Conservation (phyloP, 2,888 invertebrate genomes). For the Pollenia labialis region DNA sequence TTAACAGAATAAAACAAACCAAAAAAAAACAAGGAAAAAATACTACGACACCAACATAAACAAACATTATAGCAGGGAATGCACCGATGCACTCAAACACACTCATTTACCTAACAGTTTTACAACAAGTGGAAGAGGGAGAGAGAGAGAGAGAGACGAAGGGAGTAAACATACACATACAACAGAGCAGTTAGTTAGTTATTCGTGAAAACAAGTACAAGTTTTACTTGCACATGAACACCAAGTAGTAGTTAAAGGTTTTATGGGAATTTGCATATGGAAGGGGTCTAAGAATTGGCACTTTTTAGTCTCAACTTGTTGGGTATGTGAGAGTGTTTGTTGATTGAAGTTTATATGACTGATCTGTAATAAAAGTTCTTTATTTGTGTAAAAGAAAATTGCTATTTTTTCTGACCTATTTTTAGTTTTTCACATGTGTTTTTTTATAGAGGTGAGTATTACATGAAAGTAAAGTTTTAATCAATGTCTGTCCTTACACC, state of each 20-base stretch:
- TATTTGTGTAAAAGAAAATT: constrained; percentile 8
- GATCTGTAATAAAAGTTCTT: constrained; percentile 8
- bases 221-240: background rate
- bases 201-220: constrained; percentile 10
- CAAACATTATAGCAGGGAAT: constrained; percentile 22
- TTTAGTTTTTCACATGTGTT: background rate
- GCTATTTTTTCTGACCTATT: constrained; percentile 5
- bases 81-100: constrained; percentile 10
- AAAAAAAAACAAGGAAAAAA: constrained; percentile 26
- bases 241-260: constrained; percentile 1
- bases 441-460: background rate
- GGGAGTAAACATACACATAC: background rate
- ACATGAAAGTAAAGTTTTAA: constrained; percentile 2
- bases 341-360: constrained; percentile 2
- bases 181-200: background rate
- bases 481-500: background rate
- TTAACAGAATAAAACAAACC: constrained; percentile 17
- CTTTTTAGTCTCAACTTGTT: background rate
- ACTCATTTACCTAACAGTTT: background rate
- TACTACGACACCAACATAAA: background rate
- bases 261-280: constrained; percentile 16
- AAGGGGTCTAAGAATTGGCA: background rate
- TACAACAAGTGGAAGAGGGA: background rate
- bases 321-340: background rate
- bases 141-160: background rate